Conservation (phyloP, 2,113 vertebrate species). For the Chaetorhynchus papuensis region DNA sequence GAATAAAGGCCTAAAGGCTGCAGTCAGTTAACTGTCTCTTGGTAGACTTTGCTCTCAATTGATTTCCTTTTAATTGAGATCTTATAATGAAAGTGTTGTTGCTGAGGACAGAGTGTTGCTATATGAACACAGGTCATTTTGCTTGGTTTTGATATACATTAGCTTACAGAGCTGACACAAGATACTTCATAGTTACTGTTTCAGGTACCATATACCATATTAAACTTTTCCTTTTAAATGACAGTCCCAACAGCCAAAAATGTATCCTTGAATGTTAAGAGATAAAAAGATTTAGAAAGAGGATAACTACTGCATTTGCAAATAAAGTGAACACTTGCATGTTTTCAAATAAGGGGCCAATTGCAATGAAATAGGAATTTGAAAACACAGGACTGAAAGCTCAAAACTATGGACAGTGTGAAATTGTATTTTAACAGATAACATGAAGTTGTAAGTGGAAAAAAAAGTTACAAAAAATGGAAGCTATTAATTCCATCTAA, state of each 20-base stretch:
- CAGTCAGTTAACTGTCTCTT: background rate
- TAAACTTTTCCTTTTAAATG: background rate
- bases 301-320: background rate
- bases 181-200: background rate
- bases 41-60: background rate
- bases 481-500: slow-evolving; percentile 16
- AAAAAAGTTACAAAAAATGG: background rate
- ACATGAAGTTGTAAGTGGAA: background rate
- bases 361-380: background rate
- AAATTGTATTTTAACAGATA: slow-evolving; percentile 5
- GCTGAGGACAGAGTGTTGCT: background rate
- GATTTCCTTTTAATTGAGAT: background rate
- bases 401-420: background rate
- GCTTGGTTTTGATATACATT: background rate
- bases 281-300: background rate
- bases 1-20: background rate
- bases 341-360: slow-evolving; percentile 13
- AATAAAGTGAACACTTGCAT: background rate
- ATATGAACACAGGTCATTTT: background rate
- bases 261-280: background rate
- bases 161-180: background rate
- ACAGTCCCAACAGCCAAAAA: background rate
- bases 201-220: background rate
- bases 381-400: background rate
- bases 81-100: background rate